A percentile compares a stretch with the other conserved stretches of the same genome.
These are phyloP conservation scores for Drosophila merina DNA, from an alignment of 2,888 invertebrate species.

Conservation along the genomic window DNA sequence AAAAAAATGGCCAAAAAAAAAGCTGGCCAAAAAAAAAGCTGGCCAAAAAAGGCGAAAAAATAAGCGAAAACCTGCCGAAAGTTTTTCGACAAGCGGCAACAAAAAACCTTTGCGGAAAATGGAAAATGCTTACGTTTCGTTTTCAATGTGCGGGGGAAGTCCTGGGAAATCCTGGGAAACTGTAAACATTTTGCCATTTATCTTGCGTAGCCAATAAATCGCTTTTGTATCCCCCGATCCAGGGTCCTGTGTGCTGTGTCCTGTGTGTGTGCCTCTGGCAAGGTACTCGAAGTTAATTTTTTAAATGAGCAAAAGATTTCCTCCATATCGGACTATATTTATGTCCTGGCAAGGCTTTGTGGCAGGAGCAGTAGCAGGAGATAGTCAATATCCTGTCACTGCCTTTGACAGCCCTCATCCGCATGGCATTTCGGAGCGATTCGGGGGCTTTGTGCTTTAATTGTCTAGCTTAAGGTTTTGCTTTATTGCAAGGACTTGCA, in stretches of 20 bases:
- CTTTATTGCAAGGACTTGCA: slow-evolving; percentile 67
- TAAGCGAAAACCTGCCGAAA: slow-evolving; percentile 67
- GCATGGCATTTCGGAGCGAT: slow-evolving; percentile 36
- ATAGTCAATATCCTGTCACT: slow-evolving; percentile 58
- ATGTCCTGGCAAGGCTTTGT: slow-evolving; percentile 13
- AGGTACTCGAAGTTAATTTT: slow-evolving; percentile 68
- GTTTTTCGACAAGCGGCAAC: slow-evolving; percentile 57
- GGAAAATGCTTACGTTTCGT: slow-evolving; percentile 75
- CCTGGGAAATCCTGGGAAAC: slow-evolving; percentile 50
- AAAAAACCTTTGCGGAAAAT: slow-evolving; percentile 65
- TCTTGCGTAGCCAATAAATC: slow-evolving; percentile 76
- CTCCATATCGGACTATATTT: slow-evolving; percentile 34
- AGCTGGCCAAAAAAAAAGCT: background rate
- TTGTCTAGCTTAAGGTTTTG: slow-evolving; percentile 72
- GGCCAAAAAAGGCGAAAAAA: slow-evolving; percentile 8
- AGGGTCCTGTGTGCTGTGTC: too few relatives aligned
- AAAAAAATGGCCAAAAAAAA: too few relatives aligned
- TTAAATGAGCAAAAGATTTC: slow-evolving; percentile 64
- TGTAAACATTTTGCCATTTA: slow-evolving; percentile 78
- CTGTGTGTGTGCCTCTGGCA: slow-evolving; percentile 17
- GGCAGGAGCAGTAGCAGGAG: slow-evolving; percentile 10
- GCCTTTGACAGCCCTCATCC: slow-evolving; percentile 53
- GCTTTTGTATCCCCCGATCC: slow-evolving; percentile 53
- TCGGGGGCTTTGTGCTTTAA: slow-evolving; percentile 61
- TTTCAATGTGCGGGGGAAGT: slow-evolving; percentile 44